Conservation (phyloP, 1,140 invertebrate genomes). For the Trachelipus rathkii region DNA sequence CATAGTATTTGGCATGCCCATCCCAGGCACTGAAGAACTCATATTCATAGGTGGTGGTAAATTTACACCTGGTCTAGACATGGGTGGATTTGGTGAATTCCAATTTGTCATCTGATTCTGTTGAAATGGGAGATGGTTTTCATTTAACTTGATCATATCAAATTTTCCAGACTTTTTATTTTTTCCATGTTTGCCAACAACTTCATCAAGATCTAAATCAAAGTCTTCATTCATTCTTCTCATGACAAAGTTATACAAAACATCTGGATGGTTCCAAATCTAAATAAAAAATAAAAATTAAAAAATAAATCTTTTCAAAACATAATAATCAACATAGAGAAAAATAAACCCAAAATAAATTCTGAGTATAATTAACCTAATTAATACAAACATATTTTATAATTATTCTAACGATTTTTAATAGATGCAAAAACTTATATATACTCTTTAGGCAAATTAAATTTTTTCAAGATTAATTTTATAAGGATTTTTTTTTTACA, state of each 20-base stretch:
- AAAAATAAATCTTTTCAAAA: too few species aligned
- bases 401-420: too few species aligned
- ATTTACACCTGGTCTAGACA: slow-evolving; percentile 39
- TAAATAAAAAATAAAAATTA: slow-evolving; percentile 47
- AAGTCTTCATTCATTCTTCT: slow-evolving; percentile 75
- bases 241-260: slow-evolving; percentile 84
- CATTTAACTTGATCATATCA: background rate
- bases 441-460: too few species aligned
- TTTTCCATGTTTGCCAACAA: slow-evolving; percentile 51
- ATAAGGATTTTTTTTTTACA: too few species aligned
- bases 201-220: slow-evolving; percentile 82
- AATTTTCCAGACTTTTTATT: background rate
- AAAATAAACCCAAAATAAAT: too few species aligned
- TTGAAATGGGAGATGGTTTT: slow-evolving; percentile 26
- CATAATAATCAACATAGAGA: too few species aligned
- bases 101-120: slow-evolving; percentile 27
- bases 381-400: too few species aligned
- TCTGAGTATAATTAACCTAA: too few species aligned
- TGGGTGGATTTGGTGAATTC: slow-evolving; percentile 10
- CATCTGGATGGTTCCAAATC: slow-evolving; percentile 99
- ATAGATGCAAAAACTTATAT: too few species aligned
- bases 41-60: slow-evolving; percentile 49
- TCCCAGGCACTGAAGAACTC: background rate
- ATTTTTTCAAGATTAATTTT: too few species aligned
- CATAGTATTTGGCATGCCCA: slow-evolving; percentile 1